Evolutionary conservation across 1,140 invertebrate species (phyloP).

Genomic region (Berghia stephanieae): DNA sequence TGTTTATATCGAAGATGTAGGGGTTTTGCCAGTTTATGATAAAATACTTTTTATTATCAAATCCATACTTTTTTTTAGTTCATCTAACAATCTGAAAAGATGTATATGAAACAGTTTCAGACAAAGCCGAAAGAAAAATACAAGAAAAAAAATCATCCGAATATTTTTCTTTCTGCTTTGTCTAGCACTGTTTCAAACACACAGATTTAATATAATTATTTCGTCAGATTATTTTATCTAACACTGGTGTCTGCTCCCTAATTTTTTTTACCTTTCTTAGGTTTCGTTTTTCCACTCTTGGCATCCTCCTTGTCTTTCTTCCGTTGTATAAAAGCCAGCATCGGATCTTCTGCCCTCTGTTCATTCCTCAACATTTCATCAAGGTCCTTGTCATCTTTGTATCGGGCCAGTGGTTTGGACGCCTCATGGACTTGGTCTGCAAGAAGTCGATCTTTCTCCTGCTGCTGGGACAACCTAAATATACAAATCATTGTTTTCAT

Average conservation of each 20-base stretch:
- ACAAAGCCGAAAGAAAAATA: background rate
- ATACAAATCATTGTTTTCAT: too few relatives aligned
- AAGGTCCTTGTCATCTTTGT: constrained; percentile 87
- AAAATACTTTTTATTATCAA: too few relatives aligned
- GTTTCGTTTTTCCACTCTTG: constrained; percentile 35
- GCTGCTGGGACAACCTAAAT: constrained; percentile 76
- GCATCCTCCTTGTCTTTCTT: constrained; percentile 73
- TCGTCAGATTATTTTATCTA: too few relatives aligned
- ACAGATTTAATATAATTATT: too few relatives aligned
- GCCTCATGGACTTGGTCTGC: constrained; percentile 82
- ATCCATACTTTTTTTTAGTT: too few relatives aligned
- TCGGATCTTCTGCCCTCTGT: constrained; percentile 89
- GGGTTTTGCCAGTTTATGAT: too few relatives aligned
- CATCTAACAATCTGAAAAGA: too few relatives aligned
- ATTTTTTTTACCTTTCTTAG: too few relatives aligned
- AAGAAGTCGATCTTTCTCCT: constrained; percentile 74
- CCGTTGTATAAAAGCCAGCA: constrained; percentile 86
- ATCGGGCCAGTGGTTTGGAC: constrained; percentile 88
- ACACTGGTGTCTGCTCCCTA: too few relatives aligned
- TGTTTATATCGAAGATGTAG: too few relatives aligned
- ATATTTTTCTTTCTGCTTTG: constrained; percentile 23
- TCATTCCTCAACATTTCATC: constrained; percentile 79
- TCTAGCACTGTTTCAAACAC: too few relatives aligned
- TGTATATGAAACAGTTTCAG: too few relatives aligned
- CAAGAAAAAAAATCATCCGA: constrained; percentile 25